A percentile compares a stretch with the other conserved stretches of the same genome.
Conservation (phyloP, 2,797 vertebrate species). For the Cryptoprocta ferox region DNA sequence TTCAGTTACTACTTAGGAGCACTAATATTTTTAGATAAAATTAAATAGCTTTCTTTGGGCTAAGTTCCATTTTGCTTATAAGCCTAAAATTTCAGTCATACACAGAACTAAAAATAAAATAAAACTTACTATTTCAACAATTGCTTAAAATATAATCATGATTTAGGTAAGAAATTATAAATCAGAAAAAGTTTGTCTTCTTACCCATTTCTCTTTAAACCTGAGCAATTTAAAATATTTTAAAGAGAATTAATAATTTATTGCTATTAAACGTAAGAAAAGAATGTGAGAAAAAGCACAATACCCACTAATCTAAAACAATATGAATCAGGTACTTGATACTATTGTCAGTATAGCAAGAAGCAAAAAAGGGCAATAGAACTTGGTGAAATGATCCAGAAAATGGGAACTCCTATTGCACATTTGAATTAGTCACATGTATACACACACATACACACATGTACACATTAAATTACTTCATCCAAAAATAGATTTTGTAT, state of each 20-base stretch:
- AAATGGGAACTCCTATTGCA: background rate
- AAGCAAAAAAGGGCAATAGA: background rate
- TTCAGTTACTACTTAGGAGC: background rate
- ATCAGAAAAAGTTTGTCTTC: background rate
- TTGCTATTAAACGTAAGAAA: background rate
- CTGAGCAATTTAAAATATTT: background rate
- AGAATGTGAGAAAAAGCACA: background rate
- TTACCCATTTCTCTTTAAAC: slow-evolving; percentile 12
- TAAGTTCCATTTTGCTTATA: background rate
- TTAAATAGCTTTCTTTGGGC: background rate
- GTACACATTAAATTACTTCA: background rate
- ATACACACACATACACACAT: rapidly evolving
- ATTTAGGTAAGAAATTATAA: background rate
- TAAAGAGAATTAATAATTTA: background rate
- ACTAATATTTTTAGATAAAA: slow-evolving; percentile 7
- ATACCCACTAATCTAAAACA: background rate
- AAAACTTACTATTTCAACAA: slow-evolving; percentile 30
- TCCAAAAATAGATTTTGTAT: background rate
- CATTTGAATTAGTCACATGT: background rate
- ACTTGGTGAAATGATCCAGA: slow-evolving; percentile 1
- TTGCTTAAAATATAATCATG: slow-evolving; percentile 6
- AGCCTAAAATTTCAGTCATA: background rate
- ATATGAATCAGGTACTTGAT: background rate
- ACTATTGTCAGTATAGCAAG: background rate
- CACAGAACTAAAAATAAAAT: slow-evolving; percentile 14